Evolutionary conservation across 2,113 vertebrate species (phyloP).

Genomic region (Micronycteris hirsuta): DNA sequence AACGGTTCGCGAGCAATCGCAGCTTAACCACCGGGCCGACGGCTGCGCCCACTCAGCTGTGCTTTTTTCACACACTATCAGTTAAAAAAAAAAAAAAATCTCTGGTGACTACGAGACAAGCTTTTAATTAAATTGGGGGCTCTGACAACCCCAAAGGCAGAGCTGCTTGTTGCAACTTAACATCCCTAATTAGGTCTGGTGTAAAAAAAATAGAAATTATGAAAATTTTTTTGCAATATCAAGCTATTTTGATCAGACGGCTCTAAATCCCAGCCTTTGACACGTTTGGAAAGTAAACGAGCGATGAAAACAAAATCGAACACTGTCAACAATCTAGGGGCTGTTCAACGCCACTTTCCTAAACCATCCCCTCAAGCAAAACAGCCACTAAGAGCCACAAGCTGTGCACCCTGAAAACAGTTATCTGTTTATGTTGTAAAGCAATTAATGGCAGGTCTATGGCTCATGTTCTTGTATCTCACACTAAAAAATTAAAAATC

Average conservation of each 20-base stretch:
- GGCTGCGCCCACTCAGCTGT: background rate
- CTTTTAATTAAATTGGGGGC: background rate
- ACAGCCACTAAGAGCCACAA: background rate
- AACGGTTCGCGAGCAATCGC: background rate
- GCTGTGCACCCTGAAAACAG: conserved; percentile 10
- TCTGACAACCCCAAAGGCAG: background rate
- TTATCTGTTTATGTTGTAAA: conserved; percentile 40
- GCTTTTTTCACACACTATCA: background rate
- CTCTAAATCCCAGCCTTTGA: background rate
- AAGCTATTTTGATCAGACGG: background rate
- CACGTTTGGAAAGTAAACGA: background rate
- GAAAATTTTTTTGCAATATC: background rate
- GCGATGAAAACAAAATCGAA: background rate
- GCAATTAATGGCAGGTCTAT: background rate
- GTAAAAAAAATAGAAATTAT: background rate
- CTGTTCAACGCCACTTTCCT: background rate
- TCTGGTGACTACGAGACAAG: background rate
- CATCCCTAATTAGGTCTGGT: background rate
- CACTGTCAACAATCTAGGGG: background rate
- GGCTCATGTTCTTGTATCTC: background rate
- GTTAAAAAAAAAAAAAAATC: background rate
- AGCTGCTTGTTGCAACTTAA: background rate
- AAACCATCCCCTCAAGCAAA: conserved; percentile 2
- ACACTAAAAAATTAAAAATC: background rate
- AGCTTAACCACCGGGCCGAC: conserved; percentile 22